A percentile compares a stretch with the other conserved stretches of the same genome.
phyloP scores from a whole-genome alignment of 2,797 vertebrate species.

The Cynodonichthys magdalenae region DNA sequence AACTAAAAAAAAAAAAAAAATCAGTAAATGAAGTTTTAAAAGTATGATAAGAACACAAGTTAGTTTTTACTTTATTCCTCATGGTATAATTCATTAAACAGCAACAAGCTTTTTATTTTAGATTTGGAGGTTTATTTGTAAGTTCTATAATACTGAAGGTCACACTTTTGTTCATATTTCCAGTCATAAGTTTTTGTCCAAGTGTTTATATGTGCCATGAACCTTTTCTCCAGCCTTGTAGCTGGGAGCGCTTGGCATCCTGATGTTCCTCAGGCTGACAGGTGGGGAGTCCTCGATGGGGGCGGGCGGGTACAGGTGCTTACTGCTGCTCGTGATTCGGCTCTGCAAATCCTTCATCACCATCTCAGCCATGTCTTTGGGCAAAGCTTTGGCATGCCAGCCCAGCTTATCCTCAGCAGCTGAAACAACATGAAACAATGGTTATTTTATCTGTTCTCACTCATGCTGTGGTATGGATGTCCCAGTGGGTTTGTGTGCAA shows the following conservation, averaged over 20 bases:
- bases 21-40: too few species aligned
- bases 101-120: too few species aligned
- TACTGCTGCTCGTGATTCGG: slow-evolving; percentile 90
- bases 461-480: neutral
- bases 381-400: slow-evolving; percentile 93
- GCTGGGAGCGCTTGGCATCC: slow-evolving; percentile 90
- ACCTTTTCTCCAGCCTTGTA: slow-evolving; percentile 96
- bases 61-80: too few species aligned
- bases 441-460: neutral
- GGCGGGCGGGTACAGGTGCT: slow-evolving; percentile 87
- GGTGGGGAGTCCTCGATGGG: slow-evolving; percentile 89
- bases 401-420: slow-evolving; percentile 93
- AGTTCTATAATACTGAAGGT: neutral
- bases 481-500: slow-evolving; percentile 1
- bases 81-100: too few species aligned
- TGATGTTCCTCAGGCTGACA: slow-evolving; percentile 88
- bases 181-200: neutral
- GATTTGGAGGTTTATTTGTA: neutral
- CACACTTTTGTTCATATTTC: neutral
- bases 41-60: too few species aligned
- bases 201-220: slow-evolving; percentile 2
- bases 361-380: slow-evolving; percentile 92
- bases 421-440: slow-evolving; percentile 55
- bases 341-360: slow-evolving; percentile 89
- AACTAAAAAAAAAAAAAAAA: too few species aligned